These are phyloP conservation scores for Thaleichthys pacificus DNA, from an alignment of 2,797 vertebrate species.

Conservation along the genomic window DNA sequence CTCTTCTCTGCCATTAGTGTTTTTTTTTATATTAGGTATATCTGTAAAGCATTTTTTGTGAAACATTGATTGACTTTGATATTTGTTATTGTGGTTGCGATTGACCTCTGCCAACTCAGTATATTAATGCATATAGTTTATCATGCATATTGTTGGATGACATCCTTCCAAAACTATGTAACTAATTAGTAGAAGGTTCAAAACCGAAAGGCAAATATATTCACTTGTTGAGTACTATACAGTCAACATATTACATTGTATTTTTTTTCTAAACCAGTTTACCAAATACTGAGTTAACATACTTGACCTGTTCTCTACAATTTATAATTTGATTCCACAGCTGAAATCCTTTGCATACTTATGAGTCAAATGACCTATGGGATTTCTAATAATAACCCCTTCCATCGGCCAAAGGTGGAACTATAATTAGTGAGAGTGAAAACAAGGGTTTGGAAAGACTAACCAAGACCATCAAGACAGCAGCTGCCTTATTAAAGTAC, in stretches of 20 bases:
- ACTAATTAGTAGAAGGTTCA: not conserved
- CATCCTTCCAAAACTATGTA: not conserved
- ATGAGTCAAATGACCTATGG: slow-evolving; percentile 58
- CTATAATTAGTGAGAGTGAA: slow-evolving; percentile 66
- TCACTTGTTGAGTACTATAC: not conserved
- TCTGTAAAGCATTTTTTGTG: not conserved
- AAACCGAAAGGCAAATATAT: not conserved
- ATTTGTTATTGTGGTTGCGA: too few species aligned
- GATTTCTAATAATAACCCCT: slow-evolving; percentile 72
- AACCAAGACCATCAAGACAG: not conserved
- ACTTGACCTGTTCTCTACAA: slow-evolving; percentile 32
- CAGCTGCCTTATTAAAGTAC: not conserved
- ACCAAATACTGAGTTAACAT: slow-evolving; percentile 5
- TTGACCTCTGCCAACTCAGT: not conserved
- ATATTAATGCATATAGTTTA: not conserved
- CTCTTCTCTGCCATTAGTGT: not conserved
- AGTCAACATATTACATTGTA: not conserved
- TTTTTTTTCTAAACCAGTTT: not conserved
- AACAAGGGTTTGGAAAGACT: not conserved
- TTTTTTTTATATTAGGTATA: not conserved
- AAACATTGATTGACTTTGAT: not conserved
- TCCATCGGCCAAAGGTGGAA: slow-evolving; percentile 61
- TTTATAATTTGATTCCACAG: slow-evolving; percentile 43
- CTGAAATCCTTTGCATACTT: slow-evolving; percentile 64
- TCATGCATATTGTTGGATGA: not conserved